Evolutionary conservation across 1,140 invertebrate genomes (phyloP).

Genomic region (Drosophila athabasca): DNA sequence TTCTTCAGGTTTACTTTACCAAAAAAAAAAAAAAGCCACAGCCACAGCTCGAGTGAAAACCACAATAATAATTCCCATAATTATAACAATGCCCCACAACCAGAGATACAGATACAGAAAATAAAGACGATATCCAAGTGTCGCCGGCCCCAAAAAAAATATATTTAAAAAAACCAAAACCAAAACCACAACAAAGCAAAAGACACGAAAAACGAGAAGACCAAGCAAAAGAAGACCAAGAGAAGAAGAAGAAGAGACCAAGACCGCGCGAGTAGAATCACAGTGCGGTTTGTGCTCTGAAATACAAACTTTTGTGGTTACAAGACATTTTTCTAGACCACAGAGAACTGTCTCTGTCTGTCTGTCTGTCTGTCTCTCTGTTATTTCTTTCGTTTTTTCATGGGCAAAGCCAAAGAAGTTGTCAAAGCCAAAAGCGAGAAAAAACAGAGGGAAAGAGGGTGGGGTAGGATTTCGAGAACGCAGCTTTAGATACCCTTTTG

Average conservation of each 20-base stretch:
- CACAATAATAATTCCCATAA: slow-evolving; percentile 81
- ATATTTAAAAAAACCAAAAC: slow-evolving; percentile 12
- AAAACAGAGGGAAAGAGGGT: slow-evolving; percentile 25
- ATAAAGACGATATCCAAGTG: slow-evolving; percentile 73
- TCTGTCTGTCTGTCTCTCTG: neutral
- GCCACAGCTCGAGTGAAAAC: slow-evolving; percentile 69
- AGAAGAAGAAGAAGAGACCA: slow-evolving; percentile 9
- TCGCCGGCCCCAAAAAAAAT: slow-evolving; percentile 51
- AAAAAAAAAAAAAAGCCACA: too few species aligned
- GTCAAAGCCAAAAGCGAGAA: slow-evolving; percentile 59
- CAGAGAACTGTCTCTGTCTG: slow-evolving; percentile 30
- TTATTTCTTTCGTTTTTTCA: slow-evolving; percentile 33
- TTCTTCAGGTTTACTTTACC: slow-evolving; percentile 19
- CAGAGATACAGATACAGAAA: slow-evolving; percentile 50
- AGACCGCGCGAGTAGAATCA: slow-evolving; percentile 25
- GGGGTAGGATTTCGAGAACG: too few species aligned
- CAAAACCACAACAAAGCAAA: slow-evolving; percentile 18
- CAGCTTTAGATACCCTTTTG: too few species aligned
- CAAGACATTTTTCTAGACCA: slow-evolving; percentile 76
- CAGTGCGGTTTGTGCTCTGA: slow-evolving; percentile 63
- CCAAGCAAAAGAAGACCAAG: slow-evolving; percentile 24
- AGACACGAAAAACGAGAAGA: slow-evolving; percentile 14
- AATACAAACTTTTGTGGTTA: slow-evolving; percentile 81
- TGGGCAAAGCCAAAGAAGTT: slow-evolving; percentile 61
- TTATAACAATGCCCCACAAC: slow-evolving; percentile 70